Base-by-base conservation (phyloP, 1,140 invertebrate species). In the silkworm (Bombyx mori) region DNA sequence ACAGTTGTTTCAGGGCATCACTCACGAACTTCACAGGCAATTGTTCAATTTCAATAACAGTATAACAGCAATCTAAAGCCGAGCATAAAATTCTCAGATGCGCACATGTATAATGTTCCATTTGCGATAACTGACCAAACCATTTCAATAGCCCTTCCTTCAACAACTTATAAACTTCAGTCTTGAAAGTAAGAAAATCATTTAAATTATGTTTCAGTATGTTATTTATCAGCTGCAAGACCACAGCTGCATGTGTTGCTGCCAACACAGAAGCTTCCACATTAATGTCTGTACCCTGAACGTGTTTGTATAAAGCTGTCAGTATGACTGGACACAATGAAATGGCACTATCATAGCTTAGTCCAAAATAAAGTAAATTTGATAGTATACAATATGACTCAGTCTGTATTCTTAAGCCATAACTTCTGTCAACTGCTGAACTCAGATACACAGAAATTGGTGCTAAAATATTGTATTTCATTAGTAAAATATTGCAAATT, bases 391-490 rank as follows among this genome's bases (percentile, higher is more conserved):
- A 79, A 48, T 87, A 82, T 12, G 89, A 79, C 84, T 92, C 92
- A 9, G 90, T 91, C 76, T 92, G 91, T 60, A 92, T 79, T 56
- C 88, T 85, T 44, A 91, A 63, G 9, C 88, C 86, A 69, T 84
- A 87, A 10, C 77, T 82, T 48, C 89, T 85, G 63, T 83, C 73
- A 7, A 88, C 77, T 55, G 78, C 70, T 43, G 89, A 88, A 61
- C 82, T 86, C 42, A 90, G 75, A 67, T 89, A 90, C 35, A 71
- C 72, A 47, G 82, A 69, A 53, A 90, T 68, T 10, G 86, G 76
- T 63, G 87, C 77, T 53, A 89, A 61, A 47, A 90, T 69, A 58
- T 82, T 73, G 80, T 88, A 89, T 71, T 88, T 89, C 54, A 58
- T 69, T 66, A 74, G 60, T 54, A 85, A 71, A 44, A 76, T 60